Base-by-base conservation (phyloP, 2,113 vertebrate genomes). In the Lonchura striata region DNA sequence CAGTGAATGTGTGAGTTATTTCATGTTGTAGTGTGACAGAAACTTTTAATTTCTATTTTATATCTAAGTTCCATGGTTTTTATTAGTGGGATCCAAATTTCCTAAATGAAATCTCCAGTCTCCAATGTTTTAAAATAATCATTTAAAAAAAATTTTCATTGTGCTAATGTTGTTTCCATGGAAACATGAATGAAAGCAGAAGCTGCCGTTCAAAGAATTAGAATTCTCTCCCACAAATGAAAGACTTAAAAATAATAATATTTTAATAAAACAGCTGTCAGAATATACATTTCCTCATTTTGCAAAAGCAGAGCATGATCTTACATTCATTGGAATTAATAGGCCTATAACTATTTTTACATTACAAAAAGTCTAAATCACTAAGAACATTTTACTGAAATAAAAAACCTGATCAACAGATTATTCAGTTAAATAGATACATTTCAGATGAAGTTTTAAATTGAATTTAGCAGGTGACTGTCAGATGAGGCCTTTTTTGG, bases 81-180 rank as follows among this genome's bases (percentile, higher is more conserved):
- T 68, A 78, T 52, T 18, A 84, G 64, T 53, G 54, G 53, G 47
- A 66, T 95, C 41, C 46, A 90, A 83, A 93, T 86, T 39, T 82
- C 37, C 42, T 91, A 90, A 91, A 88, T 87, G 33, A 92, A 93
- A 84, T 93, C 56, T 92, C 22, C 42, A 77, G 64, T 91, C 77
- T 80, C 56, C 47, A 86, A 42, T 64, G 61, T 78, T 96, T 95
- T 88, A 83, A 92, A 95, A 95, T 69, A 90, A 95, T 93, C 18
- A 78, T 59, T 90, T 85, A 53, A 69, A 1, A 33, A 79, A 95
- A 94, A 47, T 42, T 86, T 96, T 71, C 44, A 25, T n/a, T 92
- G 41, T 57, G 30, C 56, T 96, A 90, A 92, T 87, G 64, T 63
- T 81, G 92, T 97, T 96, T 91, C 97, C 86, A 96, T 96, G 90